Evolutionary conservation across 2,888 invertebrate species (phyloP), one percentile per base, ranked within the genome.

Genomic region (Onchidella celtica): DNA sequence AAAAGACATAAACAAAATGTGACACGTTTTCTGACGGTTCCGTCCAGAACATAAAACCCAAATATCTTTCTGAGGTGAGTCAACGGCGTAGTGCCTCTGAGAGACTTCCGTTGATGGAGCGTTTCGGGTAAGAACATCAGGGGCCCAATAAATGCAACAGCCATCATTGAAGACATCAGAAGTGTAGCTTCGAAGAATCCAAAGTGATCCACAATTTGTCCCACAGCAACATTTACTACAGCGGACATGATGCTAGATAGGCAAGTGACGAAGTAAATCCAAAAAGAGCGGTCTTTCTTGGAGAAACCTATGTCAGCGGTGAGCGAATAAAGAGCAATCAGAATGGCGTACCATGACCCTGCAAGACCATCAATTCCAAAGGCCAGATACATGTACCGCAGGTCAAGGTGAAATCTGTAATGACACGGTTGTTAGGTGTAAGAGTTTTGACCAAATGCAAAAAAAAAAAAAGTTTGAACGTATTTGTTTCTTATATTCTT

Each of bases 1-100:
- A 61, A 17, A 29, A 74, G 63, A 0, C 76, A 68, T 0, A 65
- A 11, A 21, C 47, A 11, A 32, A 77, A 80, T 47, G 68, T n/a
- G 3, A 29, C 66, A n/a, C 80, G 65, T 11, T 61, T 38, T 29
- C 65, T 36, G 9, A 47, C 3, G 0, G 77, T 14, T 0, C 83
- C 83, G 9, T 80, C 83, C 9, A 77, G 38, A 3, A 83, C n/a
- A 68, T 83, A 81, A 40, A 83, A 83, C 1, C 79, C 76, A 24
- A 83, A 65, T 21, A 83, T 77, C 57, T 73, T 80, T 2, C 38
- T 59, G 0, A 36, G 1, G 68, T 77, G 57, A 6, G 32, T 24
- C 1, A 66, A 32, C 21, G 68, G 68, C n/a, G 38, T 77, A 6
- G 36, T 6, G 0, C 59, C 34, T 77, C 36, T 32, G 1, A n/a